A percentile compares a stretch with the other conserved stretches of the same genome.
phyloP scores from a whole-genome alignment of 2,113 vertebrate genomes.

The Maccullochella peelii region DNA sequence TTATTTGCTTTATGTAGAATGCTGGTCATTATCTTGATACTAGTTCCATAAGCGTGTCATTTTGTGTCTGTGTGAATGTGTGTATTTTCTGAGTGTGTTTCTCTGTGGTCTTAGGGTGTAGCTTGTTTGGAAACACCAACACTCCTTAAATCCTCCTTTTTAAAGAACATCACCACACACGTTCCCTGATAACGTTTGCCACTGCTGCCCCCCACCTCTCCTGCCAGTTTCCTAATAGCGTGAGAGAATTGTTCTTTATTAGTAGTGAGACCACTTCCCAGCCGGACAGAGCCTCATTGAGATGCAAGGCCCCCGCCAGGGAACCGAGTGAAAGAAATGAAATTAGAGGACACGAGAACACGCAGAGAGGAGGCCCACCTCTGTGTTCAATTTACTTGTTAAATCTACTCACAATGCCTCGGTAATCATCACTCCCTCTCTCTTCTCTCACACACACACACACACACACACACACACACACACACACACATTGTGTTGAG shows the following conservation, averaged over 20 bases:
- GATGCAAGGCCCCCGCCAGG: conserved; percentile 25
- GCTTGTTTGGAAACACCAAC: neutral
- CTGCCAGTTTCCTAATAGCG: conserved; percentile 1
- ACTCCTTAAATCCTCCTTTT: neutral
- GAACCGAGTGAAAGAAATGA: conserved; percentile 35
- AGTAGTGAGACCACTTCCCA: conserved; percentile 30
- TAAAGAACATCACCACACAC: neutral
- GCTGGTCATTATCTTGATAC: neutral
- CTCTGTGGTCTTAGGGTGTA: neutral
- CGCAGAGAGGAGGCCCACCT: conserved; percentile 32
- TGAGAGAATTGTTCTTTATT: conserved; percentile 33
- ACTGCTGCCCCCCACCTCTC: neutral
- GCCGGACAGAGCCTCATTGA: conserved; percentile 23
- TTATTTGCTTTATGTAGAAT: neutral
- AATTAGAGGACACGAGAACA: conserved; percentile 58
- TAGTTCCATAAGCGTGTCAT: neutral
- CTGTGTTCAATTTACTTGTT: conserved; percentile 58
- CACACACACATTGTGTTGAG: neutral
- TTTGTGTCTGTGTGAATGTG: neutral
- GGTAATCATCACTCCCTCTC: conserved; percentile 31
- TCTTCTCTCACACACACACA: neutral
- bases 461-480: neutral
- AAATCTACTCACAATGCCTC: conserved; percentile 35
- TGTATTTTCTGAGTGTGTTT: neutral
- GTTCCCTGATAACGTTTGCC: neutral